phyloP scores from a whole-genome alignment of 2,888 invertebrate genomes.

The Mesochorus sp. region DNA sequence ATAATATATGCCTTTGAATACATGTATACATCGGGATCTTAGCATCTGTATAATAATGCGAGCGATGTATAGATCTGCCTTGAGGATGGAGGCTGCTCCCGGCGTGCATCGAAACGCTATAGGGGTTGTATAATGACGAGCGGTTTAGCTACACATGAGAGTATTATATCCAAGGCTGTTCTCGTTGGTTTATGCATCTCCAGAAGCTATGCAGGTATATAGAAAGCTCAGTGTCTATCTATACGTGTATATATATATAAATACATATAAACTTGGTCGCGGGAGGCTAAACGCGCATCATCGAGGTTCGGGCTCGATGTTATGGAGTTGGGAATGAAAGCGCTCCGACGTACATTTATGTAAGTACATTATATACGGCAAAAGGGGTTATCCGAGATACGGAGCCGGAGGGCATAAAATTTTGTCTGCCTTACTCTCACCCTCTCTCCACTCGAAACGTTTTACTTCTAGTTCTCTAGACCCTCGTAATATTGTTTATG shows the following conservation, averaged over 20 bases:
- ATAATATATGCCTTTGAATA: neutral
- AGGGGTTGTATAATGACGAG: slow-evolving; percentile 35
- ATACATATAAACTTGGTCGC: neutral
- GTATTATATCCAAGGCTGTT: slow-evolving; percentile 22
- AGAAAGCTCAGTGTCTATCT: neutral
- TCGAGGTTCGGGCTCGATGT: slow-evolving; percentile 3
- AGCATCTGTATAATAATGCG: slow-evolving; percentile 16
- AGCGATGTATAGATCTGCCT: neutral
- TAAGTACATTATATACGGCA: neutral
- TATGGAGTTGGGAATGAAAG: neutral
- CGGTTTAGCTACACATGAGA: slow-evolving; percentile 32
- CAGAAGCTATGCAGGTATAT: neutral
- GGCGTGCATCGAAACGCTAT: neutral
- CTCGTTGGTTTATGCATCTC: slow-evolving; percentile 14
- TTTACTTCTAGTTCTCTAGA: slow-evolving; percentile 1
- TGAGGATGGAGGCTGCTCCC: neutral
- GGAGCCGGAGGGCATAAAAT: slow-evolving; percentile 22
- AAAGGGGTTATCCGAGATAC: slow-evolving; percentile 17
- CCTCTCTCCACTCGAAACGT: neutral
- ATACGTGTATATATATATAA: neutral
- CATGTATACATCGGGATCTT: neutral
- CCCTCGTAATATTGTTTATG: slow-evolving; percentile 68
- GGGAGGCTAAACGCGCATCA: slow-evolving; percentile 17
- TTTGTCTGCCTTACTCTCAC: neutral
- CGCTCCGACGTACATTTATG: slow-evolving; percentile 24